phyloP scores from a whole-genome alignment of 2,888 invertebrate genomes.

The Drepanosiphum platanoidis region DNA sequence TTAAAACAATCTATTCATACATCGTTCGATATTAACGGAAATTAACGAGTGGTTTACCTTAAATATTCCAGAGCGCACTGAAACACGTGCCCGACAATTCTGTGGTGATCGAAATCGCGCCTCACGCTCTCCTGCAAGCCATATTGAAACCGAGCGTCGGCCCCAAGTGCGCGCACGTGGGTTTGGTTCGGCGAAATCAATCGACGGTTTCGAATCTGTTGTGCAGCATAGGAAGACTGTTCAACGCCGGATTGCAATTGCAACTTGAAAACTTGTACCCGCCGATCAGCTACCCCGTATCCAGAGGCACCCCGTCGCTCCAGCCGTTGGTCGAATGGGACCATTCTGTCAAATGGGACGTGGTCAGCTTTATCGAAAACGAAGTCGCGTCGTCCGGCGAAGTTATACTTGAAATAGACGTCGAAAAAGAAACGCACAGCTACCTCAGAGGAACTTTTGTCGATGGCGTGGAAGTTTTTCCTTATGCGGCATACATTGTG shows the following conservation, averaged over 20 bases:
- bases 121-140: constrained; percentile 73
- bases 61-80: constrained; percentile 71
- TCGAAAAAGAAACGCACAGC: constrained; percentile 77
- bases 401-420: constrained; percentile 74
- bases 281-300: constrained; percentile 83
- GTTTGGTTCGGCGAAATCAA: constrained; percentile 60
- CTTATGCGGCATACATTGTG: constrained; percentile 92
- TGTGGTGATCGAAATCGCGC: constrained; percentile 73
- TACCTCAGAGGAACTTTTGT: constrained; percentile 88
- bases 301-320: constrained; percentile 92
- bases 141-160: constrained; percentile 72
- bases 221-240: constrained; percentile 70
- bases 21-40: neutral
- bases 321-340: constrained; percentile 91
- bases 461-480: constrained; percentile 94
- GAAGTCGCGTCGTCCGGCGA: constrained; percentile 10
- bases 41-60: constrained; percentile 66
- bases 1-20: neutral
- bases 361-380: constrained; percentile 14
- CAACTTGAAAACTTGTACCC: constrained; percentile 79
- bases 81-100: constrained; percentile 72
- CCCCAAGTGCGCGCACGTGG: constrained; percentile 69
- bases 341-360: constrained; percentile 84
- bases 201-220: constrained; percentile 50
- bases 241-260: constrained; percentile 83